Conservation (phyloP, 2,113 vertebrate species). For the Microcebus tavaratra region DNA sequence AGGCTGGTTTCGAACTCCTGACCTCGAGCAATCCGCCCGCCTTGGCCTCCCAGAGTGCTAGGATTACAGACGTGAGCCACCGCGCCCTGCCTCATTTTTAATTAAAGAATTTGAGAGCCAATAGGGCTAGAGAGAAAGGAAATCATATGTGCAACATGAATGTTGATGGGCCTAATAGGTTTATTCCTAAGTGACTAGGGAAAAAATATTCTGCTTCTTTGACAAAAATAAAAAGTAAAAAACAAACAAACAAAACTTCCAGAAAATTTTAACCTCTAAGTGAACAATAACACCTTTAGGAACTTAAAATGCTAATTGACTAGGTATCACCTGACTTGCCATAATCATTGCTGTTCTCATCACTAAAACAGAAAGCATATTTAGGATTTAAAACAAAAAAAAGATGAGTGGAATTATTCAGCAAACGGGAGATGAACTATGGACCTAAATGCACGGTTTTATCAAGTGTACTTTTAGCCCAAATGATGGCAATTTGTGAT, state of each 20-base stretch:
- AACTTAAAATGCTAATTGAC: background rate
- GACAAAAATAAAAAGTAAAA: background rate
- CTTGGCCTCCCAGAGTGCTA: too few relatives aligned
- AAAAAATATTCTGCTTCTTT: background rate
- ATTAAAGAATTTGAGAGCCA: conserved; percentile 21
- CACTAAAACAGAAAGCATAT: background rate
- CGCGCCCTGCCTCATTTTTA: background rate
- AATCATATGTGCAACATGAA: background rate
- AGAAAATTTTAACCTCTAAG: background rate
- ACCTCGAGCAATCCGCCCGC: too few relatives aligned
- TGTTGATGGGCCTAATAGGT: background rate
- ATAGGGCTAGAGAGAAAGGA: background rate
- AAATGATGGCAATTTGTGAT: conserved; percentile 28
- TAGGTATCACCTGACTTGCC: background rate
- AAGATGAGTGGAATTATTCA: background rate
- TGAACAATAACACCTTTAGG: background rate
- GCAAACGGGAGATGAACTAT: conserved; percentile 27
- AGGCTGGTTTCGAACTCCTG: too few relatives aligned
- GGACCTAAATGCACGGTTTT: background rate
- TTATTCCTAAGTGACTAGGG: background rate
- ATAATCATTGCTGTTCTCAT: background rate
- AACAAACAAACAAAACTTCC: background rate
- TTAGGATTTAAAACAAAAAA: background rate
- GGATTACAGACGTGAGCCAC: too few relatives aligned
- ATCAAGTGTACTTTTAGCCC: conserved; percentile 49